A percentile compares a stretch with the other conserved stretches of the same genome.
phyloP scores from a whole-genome alignment of 1,140 invertebrate species.

The Hypothenemus hampei region DNA sequence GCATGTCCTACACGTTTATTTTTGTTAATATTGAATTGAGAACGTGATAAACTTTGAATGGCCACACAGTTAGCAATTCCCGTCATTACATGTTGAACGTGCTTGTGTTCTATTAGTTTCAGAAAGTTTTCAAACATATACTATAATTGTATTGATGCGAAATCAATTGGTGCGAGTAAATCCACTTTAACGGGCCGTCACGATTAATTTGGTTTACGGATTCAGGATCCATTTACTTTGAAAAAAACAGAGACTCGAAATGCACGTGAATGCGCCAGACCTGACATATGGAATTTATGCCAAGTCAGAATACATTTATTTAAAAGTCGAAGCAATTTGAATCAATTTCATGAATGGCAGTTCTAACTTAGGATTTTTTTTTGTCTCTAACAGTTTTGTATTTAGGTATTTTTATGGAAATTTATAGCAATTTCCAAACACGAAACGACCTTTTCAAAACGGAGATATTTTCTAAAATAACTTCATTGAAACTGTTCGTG shows the following conservation, averaged over 20 bases:
- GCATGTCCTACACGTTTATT: slow-evolving; percentile 27
- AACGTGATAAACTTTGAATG: slow-evolving; percentile 26
- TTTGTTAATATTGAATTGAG: slow-evolving; percentile 30
- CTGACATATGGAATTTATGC: slow-evolving; percentile 11
- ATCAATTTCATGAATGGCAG: slow-evolving; percentile 18
- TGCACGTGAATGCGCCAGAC: slow-evolving; percentile 1
- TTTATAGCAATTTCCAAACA: not conserved
- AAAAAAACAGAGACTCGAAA: slow-evolving; percentile 12
- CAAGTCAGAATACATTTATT: slow-evolving; percentile 20
- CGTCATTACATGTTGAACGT: slow-evolving; percentile 1
- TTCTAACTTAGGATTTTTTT: not conserved
- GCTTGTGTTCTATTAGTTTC: not conserved
- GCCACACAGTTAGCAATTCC: slow-evolving; percentile 5
- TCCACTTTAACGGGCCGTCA: not conserved
- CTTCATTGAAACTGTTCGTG: slow-evolving; percentile 20
- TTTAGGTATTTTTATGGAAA: slow-evolving; percentile 1
- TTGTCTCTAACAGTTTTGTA: not conserved
- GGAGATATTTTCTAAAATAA: slow-evolving; percentile 21
- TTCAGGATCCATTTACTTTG: not conserved
- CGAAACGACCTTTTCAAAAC: slow-evolving; percentile 1
- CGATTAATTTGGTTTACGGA: not conserved
- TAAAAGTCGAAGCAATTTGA: slow-evolving; percentile 19
- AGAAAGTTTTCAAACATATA: not conserved
- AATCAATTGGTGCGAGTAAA: not conserved
- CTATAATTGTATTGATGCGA: not conserved